phyloP scores from a whole-genome alignment of 2,797 vertebrate genomes.

The Argentina silus region DNA sequence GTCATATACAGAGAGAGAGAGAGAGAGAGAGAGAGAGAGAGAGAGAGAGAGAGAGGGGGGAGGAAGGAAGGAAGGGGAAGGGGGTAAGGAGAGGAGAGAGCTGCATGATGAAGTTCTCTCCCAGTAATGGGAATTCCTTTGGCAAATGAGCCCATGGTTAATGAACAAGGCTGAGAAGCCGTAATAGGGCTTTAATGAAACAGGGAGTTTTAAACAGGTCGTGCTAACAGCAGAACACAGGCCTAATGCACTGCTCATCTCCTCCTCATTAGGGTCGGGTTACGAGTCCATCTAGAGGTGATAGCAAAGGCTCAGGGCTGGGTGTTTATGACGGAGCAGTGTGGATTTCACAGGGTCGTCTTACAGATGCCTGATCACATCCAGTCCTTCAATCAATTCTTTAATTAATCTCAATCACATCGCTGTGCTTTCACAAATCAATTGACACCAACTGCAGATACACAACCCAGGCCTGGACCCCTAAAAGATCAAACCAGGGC shows the following conservation, averaged over 20 bases:
- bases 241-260: constrained; percentile 30
- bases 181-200: constrained; percentile 63
- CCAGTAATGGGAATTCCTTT: constrained; percentile 49
- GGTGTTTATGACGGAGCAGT: background rate
- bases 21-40: background rate
- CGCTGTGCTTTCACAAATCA: too few species aligned
- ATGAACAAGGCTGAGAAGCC: constrained; percentile 45
- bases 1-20: background rate
- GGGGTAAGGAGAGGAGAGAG: background rate
- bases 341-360: background rate
- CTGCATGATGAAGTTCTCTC: constrained; percentile 35
- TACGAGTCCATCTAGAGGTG: constrained; percentile 4
- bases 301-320: background rate
- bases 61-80: background rate
- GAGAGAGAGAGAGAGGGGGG: background rate
- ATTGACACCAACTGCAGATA: too few species aligned
- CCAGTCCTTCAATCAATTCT: too few species aligned
- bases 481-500: too few species aligned
- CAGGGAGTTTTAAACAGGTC: constrained; percentile 41
- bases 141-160: constrained; percentile 45
- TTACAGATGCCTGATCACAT: too few species aligned
- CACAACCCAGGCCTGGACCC: background rate
- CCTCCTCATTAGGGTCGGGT: constrained; percentile 36
- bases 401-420: too few species aligned
- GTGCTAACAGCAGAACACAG: constrained; percentile 34